phyloP scores from a whole-genome alignment of 2,113 vertebrate genomes.

The Lasiurus cinereus region DNA sequence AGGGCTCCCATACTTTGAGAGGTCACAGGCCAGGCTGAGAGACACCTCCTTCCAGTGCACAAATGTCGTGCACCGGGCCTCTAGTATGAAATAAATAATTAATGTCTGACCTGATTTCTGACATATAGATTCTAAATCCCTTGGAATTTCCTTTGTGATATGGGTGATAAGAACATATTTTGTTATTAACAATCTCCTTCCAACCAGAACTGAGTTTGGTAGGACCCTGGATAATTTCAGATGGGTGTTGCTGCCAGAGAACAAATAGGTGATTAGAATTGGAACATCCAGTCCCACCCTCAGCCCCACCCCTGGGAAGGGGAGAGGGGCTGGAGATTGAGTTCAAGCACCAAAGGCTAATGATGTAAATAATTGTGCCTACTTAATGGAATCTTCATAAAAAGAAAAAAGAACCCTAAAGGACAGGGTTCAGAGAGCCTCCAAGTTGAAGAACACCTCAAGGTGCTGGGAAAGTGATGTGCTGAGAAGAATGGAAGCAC shows the following conservation, averaged over 20 bases:
- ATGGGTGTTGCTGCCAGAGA: not conserved
- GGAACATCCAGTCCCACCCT: not conserved
- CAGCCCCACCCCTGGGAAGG: not conserved
- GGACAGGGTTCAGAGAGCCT: not conserved
- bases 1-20: no score
- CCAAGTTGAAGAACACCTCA: not conserved
- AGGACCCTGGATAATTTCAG: not conserved
- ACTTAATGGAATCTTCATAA: not conserved
- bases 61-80: no score
- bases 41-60: no score
- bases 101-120: not conserved
- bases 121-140: not conserved
- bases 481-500: not conserved
- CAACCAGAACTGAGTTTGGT: not conserved
- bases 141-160: not conserved
- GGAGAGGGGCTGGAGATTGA: not conserved
- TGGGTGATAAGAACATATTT: not conserved
- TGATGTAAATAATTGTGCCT: not conserved
- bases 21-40: no score
- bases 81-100: not conserved
- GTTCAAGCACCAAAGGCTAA: not conserved
- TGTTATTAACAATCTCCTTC: not conserved
- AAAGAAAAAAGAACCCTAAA: not conserved
- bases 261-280: not conserved
- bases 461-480: not conserved